Percentiles rank a stretch among this genome's conserved stretches.
These are phyloP conservation scores for Xenopus tropicalis DNA, from an alignment of 2,113 vertebrate genomes.

Conservation along the genomic window UCB_Xtro_10.0 CM004443.2:44743001-44743500, in stretches of 20 bases:
- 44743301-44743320: slow-evolving; percentile 73
- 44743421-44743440: slow-evolving; percentile 49
- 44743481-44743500: no score
- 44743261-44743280: slow-evolving; percentile 50
- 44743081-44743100: no score
- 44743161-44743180: slow-evolving; percentile 22
- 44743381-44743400: slow-evolving; percentile 48
- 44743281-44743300: slow-evolving; percentile 40
- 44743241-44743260: slow-evolving; percentile 26
- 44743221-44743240: slow-evolving; percentile 26
- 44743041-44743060: no score
- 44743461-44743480: slow-evolving; percentile 20
- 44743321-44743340: slow-evolving; percentile 63
- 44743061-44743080: no score
- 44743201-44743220: slow-evolving; percentile 19
- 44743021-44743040: no score
- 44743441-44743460: slow-evolving; percentile 17
- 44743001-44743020: no score
- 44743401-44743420: not conserved
- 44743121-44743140: slow-evolving; percentile 2
- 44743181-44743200: slow-evolving; percentile 13
- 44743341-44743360: slow-evolving; percentile 59
- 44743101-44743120: no score
- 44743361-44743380: slow-evolving; percentile 65
- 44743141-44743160: not conserved